Conservation (phyloP, 2,888 invertebrate genomes). For the Dryadula phaetusa region DNA sequence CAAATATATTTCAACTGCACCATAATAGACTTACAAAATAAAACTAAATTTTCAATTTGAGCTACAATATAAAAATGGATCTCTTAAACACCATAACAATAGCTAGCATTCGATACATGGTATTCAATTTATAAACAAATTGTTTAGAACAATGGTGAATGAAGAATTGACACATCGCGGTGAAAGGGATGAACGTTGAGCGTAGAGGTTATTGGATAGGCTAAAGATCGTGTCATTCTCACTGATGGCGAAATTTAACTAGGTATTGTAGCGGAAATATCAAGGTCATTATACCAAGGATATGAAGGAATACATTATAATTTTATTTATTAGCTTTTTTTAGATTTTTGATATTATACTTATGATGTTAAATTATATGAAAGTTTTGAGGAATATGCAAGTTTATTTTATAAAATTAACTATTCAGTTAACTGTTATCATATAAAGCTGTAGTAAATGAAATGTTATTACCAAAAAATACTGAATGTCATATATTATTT, state of each 20-base stretch:
- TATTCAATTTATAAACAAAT: conserved; percentile 19
- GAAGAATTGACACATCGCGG: conserved; percentile 74
- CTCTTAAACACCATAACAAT: not conserved
- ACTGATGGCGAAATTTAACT: conserved; percentile 67
- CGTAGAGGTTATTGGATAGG: conserved; percentile 56
- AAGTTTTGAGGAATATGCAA: no score
- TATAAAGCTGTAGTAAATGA: no score
- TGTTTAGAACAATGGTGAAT: conserved; percentile 39
- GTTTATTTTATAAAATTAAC: no score
- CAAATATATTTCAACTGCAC: no score
- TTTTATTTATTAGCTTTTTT: not conserved
- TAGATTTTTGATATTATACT: not conserved
- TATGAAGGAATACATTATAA: conserved; percentile 12
- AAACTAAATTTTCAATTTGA: not conserved
- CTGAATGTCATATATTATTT: no score
- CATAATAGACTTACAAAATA: no score
- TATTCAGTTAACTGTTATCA: no score
- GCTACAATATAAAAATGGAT: not conserved
- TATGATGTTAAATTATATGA: no score
- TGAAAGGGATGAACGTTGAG: conserved; percentile 73
- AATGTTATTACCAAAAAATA: no score
- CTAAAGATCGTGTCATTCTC: conserved; percentile 80
- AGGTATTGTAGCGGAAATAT: conserved; percentile 40
- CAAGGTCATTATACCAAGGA: conserved; percentile 39
- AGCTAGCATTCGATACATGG: not conserved